Base-by-base conservation (phyloP, 1,140 invertebrate species). In the Physella acuta region DNA sequence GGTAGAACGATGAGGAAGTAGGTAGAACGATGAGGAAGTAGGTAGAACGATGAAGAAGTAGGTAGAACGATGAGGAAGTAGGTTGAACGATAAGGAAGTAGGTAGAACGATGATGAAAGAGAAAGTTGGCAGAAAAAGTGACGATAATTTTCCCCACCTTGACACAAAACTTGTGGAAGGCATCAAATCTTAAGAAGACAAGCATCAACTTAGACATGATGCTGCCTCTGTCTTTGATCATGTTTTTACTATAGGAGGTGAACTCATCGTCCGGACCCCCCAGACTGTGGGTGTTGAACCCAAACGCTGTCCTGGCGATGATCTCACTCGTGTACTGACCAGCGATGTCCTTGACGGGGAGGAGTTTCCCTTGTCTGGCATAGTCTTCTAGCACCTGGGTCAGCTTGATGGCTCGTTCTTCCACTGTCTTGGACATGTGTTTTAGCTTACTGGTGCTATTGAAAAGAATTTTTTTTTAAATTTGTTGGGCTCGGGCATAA, bases 251-350 rank as follows among this genome's bases (percentile, higher is more conserved):
- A 34, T 53, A 65, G 26, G 2, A 31, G 31, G 62, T 65, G 49
- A 65, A 65, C 31, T 65, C 34, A n/a, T 51, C 39, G 20, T 65
- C 44, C 34, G 33, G 30, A 16, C 39, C 62, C 16, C 62, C 62
- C 28, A 65, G 34, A n/a, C 39, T 33, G 4, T 65, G 1, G 17
- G 62, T 44, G 1, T 65, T 0, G 26, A 65, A 17, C 30, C 62
- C 62, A 34, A 65, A 65, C 28, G 44, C 62, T 44, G 62, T 65
- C 49, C 36, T 65, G 39, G 62, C 62, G 1, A 65, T 65, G 26
- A 65, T 65, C 20, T 51, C 62, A 14, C 34, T 52, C 2, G 44
- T 52, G 30, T 65, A 65, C 11, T 51, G 44, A 3, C 62, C 62
- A 33, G 31, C 20, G 3, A 31, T 33, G 34, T 65, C 14, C 20